phyloP scores from a whole-genome alignment of 23 tunicate genomes.

The Trididemnum clinides region DNA sequence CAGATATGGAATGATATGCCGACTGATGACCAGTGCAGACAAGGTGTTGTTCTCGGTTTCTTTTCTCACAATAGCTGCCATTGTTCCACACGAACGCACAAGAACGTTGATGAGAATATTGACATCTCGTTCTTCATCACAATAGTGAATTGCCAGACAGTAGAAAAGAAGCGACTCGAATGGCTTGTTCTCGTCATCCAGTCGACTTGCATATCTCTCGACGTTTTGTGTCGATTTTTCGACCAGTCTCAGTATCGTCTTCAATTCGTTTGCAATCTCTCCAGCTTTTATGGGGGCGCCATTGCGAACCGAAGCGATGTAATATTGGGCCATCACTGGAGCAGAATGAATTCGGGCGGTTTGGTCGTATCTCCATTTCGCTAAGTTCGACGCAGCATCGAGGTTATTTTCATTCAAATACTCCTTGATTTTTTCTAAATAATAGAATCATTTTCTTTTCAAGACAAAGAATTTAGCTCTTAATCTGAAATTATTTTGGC shows the following conservation, averaged over 20 bases:
- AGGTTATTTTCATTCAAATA: background rate
- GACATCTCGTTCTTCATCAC: background rate
- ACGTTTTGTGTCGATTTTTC: background rate
- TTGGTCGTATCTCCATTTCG: slow-evolving; percentile 7
- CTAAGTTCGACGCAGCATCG: background rate
- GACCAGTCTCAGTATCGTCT: background rate
- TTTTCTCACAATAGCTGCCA: background rate
- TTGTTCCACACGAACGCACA: background rate
- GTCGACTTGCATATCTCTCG: background rate
- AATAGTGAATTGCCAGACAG: slow-evolving; percentile 6
- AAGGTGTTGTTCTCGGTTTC: background rate
- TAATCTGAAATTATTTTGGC: too few relatives aligned
- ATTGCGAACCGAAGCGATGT: background rate
- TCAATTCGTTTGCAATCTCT: background rate
- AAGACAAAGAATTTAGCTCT: too few relatives aligned
- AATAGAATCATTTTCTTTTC: too few relatives aligned
- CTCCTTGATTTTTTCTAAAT: background rate
- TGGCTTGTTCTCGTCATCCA: background rate
- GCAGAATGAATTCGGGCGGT: background rate
- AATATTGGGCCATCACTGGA: slow-evolving; percentile 9
- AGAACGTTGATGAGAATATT: background rate
- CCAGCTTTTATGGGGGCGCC: background rate
- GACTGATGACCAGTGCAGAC: background rate
- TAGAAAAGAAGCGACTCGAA: slow-evolving; percentile 16
- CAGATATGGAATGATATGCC: slow-evolving; percentile 14